phyloP scores from a whole-genome alignment of 2,797 vertebrate genomes.

The Pangasius djambal region DNA sequence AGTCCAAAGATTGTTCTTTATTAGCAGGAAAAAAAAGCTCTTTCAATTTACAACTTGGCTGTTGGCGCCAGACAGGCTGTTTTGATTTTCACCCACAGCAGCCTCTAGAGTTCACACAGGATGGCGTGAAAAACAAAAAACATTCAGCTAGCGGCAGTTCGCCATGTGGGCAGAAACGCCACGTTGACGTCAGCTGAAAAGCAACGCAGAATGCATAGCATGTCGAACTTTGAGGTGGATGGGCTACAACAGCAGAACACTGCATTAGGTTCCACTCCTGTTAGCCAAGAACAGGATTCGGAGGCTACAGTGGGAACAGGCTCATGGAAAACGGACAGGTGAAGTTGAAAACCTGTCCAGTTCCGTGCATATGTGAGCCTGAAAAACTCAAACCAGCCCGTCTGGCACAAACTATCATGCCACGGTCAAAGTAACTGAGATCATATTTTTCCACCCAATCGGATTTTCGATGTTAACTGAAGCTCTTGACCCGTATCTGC shows the following conservation, averaged over 20 bases:
- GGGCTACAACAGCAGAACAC: neutral
- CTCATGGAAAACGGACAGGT: neutral
- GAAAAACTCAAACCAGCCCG: neutral
- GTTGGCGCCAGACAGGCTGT: neutral
- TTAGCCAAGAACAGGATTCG: too few relatives aligned
- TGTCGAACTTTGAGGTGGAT: neutral
- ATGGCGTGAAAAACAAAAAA: neutral
- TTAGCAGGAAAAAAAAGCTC: neutral
- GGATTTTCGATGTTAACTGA: neutral
- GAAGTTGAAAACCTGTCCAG: neutral
- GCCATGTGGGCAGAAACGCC: neutral
- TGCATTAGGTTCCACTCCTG: neutral
- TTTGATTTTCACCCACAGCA: neutral
- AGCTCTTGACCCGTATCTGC: neutral
- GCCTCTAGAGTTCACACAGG: neutral
- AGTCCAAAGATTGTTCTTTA: neutral
- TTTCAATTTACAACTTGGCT: constrained; percentile 1
- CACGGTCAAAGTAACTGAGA: neutral
- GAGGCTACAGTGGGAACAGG: neutral
- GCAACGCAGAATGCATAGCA: neutral
- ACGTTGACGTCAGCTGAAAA: neutral
- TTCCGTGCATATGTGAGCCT: neutral
- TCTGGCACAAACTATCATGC: neutral
- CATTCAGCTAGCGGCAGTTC: neutral
- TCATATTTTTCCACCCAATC: neutral